Percentiles rank a stretch among this genome's conserved stretches.
Conservation (phyloP, 1,140 invertebrate genomes). For the Ceratina australensis region DNA sequence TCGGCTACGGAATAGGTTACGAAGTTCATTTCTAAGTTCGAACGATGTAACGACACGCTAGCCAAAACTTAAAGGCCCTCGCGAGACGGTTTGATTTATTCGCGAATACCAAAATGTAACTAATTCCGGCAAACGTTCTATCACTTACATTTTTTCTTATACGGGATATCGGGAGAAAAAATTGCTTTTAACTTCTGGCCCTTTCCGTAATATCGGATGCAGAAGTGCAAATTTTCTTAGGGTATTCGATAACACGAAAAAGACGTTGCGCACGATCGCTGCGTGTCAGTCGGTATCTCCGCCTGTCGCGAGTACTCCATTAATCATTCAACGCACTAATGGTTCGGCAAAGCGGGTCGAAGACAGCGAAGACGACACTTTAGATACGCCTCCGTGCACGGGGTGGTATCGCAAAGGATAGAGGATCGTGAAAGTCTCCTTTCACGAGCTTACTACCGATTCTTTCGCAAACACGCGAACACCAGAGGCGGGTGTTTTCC, state of each 20-base stretch:
- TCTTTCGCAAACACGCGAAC: slow-evolving; percentile 26
- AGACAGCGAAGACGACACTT: slow-evolving; percentile 28
- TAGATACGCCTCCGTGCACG: slow-evolving; percentile 1
- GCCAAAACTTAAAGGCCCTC: not conserved
- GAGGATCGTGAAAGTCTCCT: slow-evolving; percentile 20
- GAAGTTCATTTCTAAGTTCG: not conserved
- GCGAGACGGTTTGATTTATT: not conserved
- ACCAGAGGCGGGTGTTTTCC: not conserved
- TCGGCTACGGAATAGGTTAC: not conserved
- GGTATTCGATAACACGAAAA: not conserved
- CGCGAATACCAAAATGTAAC: too few species aligned
- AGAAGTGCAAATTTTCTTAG: too few species aligned
- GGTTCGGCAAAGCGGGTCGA: slow-evolving; percentile 46
- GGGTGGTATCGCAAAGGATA: slow-evolving; percentile 28
- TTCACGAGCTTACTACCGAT: slow-evolving; percentile 1
- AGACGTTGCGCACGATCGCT: not conserved
- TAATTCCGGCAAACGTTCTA: too few species aligned
- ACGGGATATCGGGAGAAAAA: too few species aligned
- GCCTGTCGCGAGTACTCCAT: slow-evolving; percentile 37
- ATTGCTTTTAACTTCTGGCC: too few species aligned
- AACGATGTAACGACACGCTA: slow-evolving; percentile 10
- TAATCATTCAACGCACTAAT: slow-evolving; percentile 60
- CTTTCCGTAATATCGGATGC: too few species aligned
- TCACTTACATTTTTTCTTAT: too few species aligned
- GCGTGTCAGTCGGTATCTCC: slow-evolving; percentile 1